phyloP scores from a whole-genome alignment of 2,888 invertebrate species.

The Temnothorax unifasciatus region DNA sequence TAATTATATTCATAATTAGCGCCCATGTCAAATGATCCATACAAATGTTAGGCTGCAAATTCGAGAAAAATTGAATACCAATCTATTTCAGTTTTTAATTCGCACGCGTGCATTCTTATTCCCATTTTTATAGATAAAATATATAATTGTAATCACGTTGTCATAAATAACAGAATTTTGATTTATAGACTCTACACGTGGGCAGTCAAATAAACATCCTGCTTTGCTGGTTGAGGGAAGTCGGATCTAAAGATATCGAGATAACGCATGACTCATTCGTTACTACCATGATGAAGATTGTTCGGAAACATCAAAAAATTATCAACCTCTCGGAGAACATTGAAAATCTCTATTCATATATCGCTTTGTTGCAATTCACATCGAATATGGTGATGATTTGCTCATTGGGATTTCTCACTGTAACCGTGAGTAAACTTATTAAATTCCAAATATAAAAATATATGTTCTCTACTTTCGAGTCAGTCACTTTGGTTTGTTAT shows the following conservation, averaged over 20 bases:
- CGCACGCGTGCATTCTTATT: not conserved
- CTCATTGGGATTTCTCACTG: conserved; percentile 64
- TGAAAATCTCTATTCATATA: conserved; percentile 61
- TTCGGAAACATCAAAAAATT: conserved; percentile 58
- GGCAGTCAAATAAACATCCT: conserved; percentile 56
- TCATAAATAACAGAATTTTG: not conserved
- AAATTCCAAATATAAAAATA: not conserved
- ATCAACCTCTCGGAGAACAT: conserved; percentile 60
- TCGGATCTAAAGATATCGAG: not conserved
- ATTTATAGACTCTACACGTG: conserved; percentile 50
- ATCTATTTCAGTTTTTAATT: not conserved
- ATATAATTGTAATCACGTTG: not conserved
- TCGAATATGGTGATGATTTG: conserved; percentile 65
- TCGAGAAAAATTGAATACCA: not conserved
- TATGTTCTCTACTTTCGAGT: not conserved
- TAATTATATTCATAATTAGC: not conserved
- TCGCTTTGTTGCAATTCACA: conserved; percentile 65
- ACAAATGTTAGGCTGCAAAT: not conserved
- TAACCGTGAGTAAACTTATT: conserved; percentile 61
- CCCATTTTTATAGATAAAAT: not conserved
- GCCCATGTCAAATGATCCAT: not conserved
- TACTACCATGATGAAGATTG: not conserved
- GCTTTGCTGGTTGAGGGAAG: conserved; percentile 8
- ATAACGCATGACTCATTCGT: not conserved
- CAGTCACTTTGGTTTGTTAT: not conserved